Evolutionary conservation across 2,113 vertebrate genomes (phyloP).

Genomic region (Alces alces): DNA sequence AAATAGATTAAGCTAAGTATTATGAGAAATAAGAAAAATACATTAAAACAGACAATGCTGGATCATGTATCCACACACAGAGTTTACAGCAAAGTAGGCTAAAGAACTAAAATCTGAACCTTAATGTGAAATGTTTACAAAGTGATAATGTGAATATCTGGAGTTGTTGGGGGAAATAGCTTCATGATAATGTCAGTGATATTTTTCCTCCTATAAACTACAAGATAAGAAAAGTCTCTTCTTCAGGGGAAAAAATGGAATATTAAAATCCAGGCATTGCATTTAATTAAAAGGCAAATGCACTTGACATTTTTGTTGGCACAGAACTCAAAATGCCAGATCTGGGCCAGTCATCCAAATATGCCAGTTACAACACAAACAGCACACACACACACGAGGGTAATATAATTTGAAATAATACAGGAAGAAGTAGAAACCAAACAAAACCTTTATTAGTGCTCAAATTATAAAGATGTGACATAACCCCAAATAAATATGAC

Average conservation of each 20-base stretch:
- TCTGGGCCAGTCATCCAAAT: slow-evolving; percentile 35
- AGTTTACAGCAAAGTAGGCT: background rate
- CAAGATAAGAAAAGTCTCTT: slow-evolving; percentile 38
- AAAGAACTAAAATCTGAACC: background rate
- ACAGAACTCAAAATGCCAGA: slow-evolving; percentile 39
- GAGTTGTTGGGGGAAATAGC: background rate
- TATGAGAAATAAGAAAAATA: background rate
- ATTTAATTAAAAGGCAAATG: slow-evolving; percentile 68
- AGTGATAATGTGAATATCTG: background rate
- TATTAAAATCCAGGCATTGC: slow-evolving; percentile 56
- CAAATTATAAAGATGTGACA: background rate
- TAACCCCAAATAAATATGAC: background rate
- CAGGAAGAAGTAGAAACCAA: slow-evolving; percentile 31
- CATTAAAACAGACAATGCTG: background rate
- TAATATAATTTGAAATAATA: background rate
- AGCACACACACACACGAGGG: background rate
- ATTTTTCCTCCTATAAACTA: background rate
- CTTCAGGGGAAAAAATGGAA: slow-evolving; percentile 31
- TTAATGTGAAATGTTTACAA: background rate
- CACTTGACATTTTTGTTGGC: slow-evolving; percentile 68
- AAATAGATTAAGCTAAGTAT: background rate
- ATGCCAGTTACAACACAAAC: slow-evolving; percentile 4
- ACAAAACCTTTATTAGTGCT: background rate
- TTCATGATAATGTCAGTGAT: slow-evolving; percentile 30
- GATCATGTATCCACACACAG: background rate